These are phyloP conservation scores for Malacoraja senta DNA, from an alignment of 2,797 vertebrate species.

Conservation along the genomic window DNA sequence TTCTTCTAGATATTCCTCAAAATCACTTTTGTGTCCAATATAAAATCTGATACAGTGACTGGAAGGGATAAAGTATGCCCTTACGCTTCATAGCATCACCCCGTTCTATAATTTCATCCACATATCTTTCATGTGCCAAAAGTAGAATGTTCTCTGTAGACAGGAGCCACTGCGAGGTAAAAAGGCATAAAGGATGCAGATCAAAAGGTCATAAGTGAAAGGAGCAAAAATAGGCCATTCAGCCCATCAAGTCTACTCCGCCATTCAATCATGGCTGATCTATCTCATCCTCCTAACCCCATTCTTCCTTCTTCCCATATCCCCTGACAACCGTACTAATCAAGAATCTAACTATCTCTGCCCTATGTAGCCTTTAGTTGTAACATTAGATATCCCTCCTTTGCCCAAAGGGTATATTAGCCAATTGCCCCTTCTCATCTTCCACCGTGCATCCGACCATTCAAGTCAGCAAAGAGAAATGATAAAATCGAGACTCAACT, in stretches of 20 bases:
- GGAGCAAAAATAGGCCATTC: too few species aligned
- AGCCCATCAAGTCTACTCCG: too few species aligned
- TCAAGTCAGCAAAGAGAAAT: not conserved
- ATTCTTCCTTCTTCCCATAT: too few species aligned
- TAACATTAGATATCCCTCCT: not conserved
- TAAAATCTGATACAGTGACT: too few species aligned
- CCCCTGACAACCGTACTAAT: too few species aligned
- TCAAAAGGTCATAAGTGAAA: not conserved
- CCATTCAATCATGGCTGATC: too few species aligned
- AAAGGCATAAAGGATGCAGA: not conserved
- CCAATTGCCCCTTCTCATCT: not conserved
- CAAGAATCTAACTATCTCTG: too few species aligned
- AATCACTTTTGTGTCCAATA: too few species aligned
- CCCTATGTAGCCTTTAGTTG: not conserved
- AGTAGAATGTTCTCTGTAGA: not conserved
- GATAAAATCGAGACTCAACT: not conserved
- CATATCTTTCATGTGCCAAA: not conserved
- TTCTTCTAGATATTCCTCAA: too few species aligned
- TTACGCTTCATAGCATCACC: not conserved
- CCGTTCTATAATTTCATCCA: not conserved
- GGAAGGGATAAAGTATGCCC: too few species aligned
- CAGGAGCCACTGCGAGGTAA: not conserved
- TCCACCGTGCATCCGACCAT: not conserved
- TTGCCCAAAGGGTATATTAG: not conserved
- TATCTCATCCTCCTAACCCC: too few species aligned